phyloP scores from a whole-genome alignment of 35 echinoderm and acorn worm genomes.

The Stichopus chloronotus region DNA sequence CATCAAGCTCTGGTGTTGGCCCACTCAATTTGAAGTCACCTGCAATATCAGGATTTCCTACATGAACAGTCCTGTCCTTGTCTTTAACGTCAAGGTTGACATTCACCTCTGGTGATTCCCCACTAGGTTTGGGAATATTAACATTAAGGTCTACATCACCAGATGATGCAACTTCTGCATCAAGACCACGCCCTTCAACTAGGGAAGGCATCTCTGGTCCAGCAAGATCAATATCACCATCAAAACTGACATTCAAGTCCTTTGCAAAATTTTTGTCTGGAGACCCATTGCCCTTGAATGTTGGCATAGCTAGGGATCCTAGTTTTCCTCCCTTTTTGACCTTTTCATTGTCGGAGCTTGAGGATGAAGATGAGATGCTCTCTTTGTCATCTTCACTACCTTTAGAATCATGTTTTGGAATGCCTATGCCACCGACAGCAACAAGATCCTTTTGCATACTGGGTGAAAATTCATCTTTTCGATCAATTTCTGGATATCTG shows the following conservation, averaged over 20 bases:
- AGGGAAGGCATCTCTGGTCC: conserved; percentile 1
- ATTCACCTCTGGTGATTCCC: neutral
- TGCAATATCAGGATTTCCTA: neutral
- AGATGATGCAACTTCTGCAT: neutral
- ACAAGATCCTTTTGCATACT: neutral
- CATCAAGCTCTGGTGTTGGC: neutral
- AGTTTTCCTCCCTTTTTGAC: neutral
- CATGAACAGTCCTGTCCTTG: neutral
- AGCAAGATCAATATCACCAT: neutral
- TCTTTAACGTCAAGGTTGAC: neutral
- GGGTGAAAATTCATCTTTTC: neutral
- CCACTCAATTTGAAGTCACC: neutral
- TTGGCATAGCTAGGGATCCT: neutral
- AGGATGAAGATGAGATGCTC: conserved; percentile 5
- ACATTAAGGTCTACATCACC: conserved; percentile 6
- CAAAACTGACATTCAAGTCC: neutral
- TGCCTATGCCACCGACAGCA: neutral
- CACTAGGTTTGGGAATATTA: neutral
- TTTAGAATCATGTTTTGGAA: neutral
- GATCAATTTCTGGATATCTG: neutral
- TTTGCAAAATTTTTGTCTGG: neutral
- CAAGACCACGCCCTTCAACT: neutral
- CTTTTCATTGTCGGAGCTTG: neutral
- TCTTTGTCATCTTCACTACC: neutral
- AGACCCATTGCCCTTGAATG: neutral